Conservation (phyloP, 2,797 vertebrate species). For the Sorex maritimensis region DNA sequence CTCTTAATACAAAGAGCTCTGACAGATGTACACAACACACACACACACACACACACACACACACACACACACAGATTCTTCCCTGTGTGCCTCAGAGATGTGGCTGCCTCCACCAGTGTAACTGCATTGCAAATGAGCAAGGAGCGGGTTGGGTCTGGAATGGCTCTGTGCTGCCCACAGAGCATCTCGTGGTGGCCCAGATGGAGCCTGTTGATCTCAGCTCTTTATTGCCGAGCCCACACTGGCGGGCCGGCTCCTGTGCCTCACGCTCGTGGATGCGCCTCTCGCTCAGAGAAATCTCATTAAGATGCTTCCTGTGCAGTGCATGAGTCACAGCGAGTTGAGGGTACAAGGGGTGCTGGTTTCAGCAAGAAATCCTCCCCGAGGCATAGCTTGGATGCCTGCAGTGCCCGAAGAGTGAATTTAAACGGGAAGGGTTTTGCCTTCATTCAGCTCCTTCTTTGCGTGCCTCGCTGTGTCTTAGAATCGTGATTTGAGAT, state of each 20-base stretch:
- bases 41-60: too few species aligned
- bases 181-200: not conserved
- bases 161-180: not conserved
- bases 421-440: constrained; percentile 14
- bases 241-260: not conserved
- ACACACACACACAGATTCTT: not conserved
- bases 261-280: not conserved
- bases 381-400: not conserved
- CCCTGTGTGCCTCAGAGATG: not conserved
- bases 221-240: constrained; percentile 19
- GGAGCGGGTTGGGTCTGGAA: not conserved
- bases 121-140: not conserved
- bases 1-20: not conserved
- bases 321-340: constrained; percentile 63
- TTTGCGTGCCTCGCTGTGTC: not conserved
- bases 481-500: not conserved
- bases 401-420: constrained; percentile 22
- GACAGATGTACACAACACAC: not conserved
- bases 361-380: constrained; percentile 68
- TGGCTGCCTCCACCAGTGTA: not conserved
- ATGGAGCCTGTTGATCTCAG: not conserved
- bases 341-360: constrained; percentile 30
- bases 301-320: constrained; percentile 73
- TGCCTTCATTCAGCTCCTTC: not conserved
- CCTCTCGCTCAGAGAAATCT: constrained; percentile 53